Evolutionary conservation across 2,797 vertebrate genomes (phyloP).

Genomic region (Naso thynnoides): DNA sequence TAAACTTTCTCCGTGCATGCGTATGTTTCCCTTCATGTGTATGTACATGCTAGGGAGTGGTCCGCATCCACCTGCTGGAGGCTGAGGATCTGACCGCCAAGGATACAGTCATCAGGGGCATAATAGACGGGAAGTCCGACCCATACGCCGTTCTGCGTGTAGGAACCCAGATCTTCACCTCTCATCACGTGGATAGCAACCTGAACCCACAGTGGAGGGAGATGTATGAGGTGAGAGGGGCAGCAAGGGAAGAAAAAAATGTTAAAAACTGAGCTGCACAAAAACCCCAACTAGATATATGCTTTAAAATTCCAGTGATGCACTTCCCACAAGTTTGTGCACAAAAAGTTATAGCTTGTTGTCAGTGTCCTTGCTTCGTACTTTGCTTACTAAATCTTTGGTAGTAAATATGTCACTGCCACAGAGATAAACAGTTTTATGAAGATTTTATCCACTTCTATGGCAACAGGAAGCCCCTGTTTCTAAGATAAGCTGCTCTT

Average conservation of each 20-base stretch:
- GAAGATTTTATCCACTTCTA: constrained; percentile 50
- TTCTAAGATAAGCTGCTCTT: constrained; percentile 52
- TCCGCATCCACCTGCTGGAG: constrained; percentile 91
- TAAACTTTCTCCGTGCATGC: neutral
- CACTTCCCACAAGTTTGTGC: constrained; percentile 32
- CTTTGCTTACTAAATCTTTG: neutral
- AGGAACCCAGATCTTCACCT: constrained; percentile 93
- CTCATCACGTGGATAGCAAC: constrained; percentile 90
- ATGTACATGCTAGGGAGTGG: constrained; percentile 85
- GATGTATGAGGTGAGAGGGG: constrained; percentile 90
- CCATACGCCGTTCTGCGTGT: constrained; percentile 92
- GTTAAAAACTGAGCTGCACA: neutral
- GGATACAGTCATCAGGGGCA: constrained; percentile 92
- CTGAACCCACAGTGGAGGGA: constrained; percentile 94
- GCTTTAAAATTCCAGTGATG: constrained; percentile 15
- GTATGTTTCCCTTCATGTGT: constrained; percentile 19
- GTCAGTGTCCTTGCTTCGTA: constrained; percentile 38
- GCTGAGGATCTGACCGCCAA: constrained; percentile 90
- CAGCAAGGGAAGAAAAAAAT: constrained; percentile 49
- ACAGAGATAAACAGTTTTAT: constrained; percentile 31
- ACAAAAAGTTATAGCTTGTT: constrained; percentile 28
- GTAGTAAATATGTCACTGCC: constrained; percentile 2
- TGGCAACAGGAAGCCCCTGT: constrained; percentile 59
- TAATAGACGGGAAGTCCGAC: constrained; percentile 94
- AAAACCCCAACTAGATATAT: neutral